A percentile compares a stretch with the other conserved stretches of the same genome.
Evolutionary conservation across 2,888 invertebrate species (phyloP).

Genomic region (Exephanes ischioxanthus): DNA sequence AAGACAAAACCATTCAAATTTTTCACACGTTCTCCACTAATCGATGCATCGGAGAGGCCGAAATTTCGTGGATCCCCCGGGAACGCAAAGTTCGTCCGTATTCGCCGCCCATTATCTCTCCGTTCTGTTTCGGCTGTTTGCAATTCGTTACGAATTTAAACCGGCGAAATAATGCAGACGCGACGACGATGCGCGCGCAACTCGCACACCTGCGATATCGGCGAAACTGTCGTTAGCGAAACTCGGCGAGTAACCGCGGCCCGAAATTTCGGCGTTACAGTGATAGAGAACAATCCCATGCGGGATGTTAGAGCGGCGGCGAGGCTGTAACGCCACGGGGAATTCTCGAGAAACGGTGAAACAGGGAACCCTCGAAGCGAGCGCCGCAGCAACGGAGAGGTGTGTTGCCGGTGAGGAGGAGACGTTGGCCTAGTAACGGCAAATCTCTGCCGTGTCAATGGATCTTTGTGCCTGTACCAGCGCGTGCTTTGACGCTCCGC

Average conservation of each 20-base stretch:
- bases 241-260: background rate
- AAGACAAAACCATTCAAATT: too few relatives aligned
- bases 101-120: background rate
- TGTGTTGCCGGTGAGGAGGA: conserved; percentile 46
- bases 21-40: too few relatives aligned
- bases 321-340: conserved; percentile 8
- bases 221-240: conserved; percentile 6
- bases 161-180: conserved; percentile 19
- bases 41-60: background rate
- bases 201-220: background rate
- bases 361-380: conserved; percentile 68
- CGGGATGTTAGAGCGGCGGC: background rate
- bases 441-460: conserved; percentile 72
- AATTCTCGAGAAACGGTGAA: conserved; percentile 71
- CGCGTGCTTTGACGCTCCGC: conserved; percentile 18
- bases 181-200: background rate
- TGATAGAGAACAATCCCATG: background rate
- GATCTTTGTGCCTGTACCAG: conserved; percentile 59
- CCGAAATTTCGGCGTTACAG: background rate
- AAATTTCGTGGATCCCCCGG: conserved; percentile 1
- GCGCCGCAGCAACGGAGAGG: background rate
- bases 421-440: conserved; percentile 79
- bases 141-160: conserved; percentile 26
- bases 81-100: background rate
- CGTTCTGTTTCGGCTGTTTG: conserved; percentile 3